These are phyloP conservation scores for Muscicapa striata DNA, from an alignment of 2,797 vertebrate genomes.

Conservation along the genomic window DNA sequence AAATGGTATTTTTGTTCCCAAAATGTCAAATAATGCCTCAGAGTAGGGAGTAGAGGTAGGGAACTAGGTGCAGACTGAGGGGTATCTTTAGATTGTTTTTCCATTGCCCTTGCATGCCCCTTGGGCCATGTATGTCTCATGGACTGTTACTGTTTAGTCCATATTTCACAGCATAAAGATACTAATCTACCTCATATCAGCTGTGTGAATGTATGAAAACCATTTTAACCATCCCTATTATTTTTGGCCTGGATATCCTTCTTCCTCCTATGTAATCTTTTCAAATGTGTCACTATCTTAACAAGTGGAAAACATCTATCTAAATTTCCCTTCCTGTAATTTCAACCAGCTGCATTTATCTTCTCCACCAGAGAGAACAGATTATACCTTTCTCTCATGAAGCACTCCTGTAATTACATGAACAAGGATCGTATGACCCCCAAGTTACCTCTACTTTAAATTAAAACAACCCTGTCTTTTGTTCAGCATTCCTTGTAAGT, in stretches of 20 bases:
- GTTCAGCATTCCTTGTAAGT: not conserved
- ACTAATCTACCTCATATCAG: not conserved
- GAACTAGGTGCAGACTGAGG: not conserved
- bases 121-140: not conserved
- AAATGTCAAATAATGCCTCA: not conserved
- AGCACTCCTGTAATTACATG: slow-evolving; percentile 23
- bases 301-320: not conserved
- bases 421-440: not conserved
- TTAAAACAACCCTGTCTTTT: not conserved
- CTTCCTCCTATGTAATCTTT: not conserved
- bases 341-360: not conserved
- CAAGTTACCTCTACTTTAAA: not conserved
- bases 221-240: not conserved
- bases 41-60: not conserved
- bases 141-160: not conserved
- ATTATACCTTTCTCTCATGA: not conserved
- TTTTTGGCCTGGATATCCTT: not conserved
- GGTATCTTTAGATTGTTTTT: not conserved
- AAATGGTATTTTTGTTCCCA: not conserved
- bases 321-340: slow-evolving; percentile 34
- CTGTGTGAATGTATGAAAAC: not conserved
- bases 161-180: not conserved
- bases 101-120: not conserved
- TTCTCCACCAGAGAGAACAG: not conserved
- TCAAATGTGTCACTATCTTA: not conserved